Evolutionary conservation across 2,797 vertebrate species (phyloP), one percentile per base, ranked within the genome.

Genomic region (Astyanax mexicanus): DNA sequence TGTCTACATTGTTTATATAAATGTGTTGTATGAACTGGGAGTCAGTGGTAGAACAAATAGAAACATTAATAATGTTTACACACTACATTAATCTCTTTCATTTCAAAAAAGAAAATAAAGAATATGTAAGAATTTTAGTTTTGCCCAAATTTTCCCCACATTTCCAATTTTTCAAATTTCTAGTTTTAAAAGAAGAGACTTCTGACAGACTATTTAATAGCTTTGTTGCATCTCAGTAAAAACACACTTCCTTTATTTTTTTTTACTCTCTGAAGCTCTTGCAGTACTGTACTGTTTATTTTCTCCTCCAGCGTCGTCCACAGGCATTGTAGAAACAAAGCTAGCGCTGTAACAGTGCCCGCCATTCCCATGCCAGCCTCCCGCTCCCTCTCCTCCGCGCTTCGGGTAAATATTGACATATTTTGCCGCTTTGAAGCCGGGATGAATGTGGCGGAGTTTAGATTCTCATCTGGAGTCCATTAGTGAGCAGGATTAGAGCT

Each of bases 381-480:
- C 29, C 57, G 35, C 27, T 61, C 40, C 29, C 35, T 55, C 65
- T 71, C 77, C 29, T 57, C 35, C 3, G 27, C 75, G 55, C 55
- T 72, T 64, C 69, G 69, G 71, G 74, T 82, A 82, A 86, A 85
- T 83, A 80, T 84, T 81, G 69, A 78, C 69, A 74, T 79, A 64
- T 83, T 83, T 80, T 54, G 67, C 37, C n/a, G 74, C 75, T 85
- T 84, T 88, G 78, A 84, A 77, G 79, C 40, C 67, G 10, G 57
- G 19, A 38, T 60, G 69, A 72, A 71, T 65, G 61, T 72, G n/a
- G 61, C 55, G 52, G 75, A 74, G 79, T 80, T 75, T 42, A 47
- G 81, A 83, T 85, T 81, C 81, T 92, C 89, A 91, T 91, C 89
- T 92, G 91, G 88, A 90, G 88, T 74, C 84, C 83, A 91, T 92